A percentile compares a stretch with the other conserved stretches of the same genome.
phyloP scores from a whole-genome alignment of 2,113 vertebrate species.

The Procavia capensis region DNA sequence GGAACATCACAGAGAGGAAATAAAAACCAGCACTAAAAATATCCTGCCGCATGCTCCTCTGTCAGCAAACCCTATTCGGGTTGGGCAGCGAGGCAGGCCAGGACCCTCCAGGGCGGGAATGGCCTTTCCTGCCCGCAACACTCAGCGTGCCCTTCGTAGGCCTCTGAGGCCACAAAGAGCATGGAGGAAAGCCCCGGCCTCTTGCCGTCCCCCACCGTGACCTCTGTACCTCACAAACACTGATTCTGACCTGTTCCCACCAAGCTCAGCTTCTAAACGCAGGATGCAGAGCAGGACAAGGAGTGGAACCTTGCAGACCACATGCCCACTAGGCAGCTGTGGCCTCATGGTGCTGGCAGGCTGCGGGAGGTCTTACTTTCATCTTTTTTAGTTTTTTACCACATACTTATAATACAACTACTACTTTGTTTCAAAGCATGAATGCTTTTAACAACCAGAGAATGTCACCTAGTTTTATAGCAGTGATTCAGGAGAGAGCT shows the following conservation, averaged over 20 bases:
- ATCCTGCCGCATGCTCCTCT: not conserved
- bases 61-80: not conserved
- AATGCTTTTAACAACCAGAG: not conserved
- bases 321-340: rapidly evolving
- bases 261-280: not conserved
- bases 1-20: not conserved
- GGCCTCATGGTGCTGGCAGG: not conserved
- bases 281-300: not conserved
- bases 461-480: not conserved
- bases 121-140: too few relatives aligned
- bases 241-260: not conserved
- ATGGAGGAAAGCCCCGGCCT: not conserved
- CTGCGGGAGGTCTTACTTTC: not conserved
- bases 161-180: not conserved
- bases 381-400: not conserved
- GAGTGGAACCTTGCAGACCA: not conserved
- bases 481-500: not conserved
- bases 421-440: not conserved
- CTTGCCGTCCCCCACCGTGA: not conserved
- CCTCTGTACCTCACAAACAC: not conserved
- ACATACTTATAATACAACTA: not conserved
- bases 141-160: not conserved
- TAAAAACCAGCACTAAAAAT: not conserved
- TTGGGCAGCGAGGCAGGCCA: not conserved
- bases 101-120: not conserved